phyloP scores from a whole-genome alignment of 2,113 vertebrate species.

The Catharus fuscescens region DNA sequence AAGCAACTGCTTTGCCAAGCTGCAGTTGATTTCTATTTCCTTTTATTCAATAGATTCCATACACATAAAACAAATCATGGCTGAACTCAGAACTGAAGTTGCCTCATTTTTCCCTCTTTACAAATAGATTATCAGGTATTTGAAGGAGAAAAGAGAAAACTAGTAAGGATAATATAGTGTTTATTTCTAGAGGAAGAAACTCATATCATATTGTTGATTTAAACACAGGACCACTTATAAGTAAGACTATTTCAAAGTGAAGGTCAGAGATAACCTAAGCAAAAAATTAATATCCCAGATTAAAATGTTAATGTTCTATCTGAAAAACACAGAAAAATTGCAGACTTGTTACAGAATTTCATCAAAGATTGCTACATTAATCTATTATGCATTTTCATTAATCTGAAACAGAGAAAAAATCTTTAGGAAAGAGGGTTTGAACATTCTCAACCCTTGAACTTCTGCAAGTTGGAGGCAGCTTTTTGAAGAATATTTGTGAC shows the following conservation, averaged over 20 bases:
- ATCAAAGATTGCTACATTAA: neutral
- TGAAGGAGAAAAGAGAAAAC: neutral
- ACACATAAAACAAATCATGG: neutral
- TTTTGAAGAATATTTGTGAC: neutral
- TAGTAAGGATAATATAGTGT: neutral
- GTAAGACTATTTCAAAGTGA: constrained; percentile 13
- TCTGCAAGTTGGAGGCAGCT: neutral
- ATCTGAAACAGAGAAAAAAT: neutral
- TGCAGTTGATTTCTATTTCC: neutral
- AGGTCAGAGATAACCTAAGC: constrained; percentile 41
- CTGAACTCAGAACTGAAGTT: neutral
- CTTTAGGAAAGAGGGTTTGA: neutral
- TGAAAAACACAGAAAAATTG: constrained; percentile 16
- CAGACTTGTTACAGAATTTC: neutral
- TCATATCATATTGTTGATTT: neutral
- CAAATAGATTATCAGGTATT: neutral
- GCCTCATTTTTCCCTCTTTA: neutral
- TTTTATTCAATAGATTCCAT: neutral
- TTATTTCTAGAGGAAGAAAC: neutral
- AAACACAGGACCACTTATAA: neutral
- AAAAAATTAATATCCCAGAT: constrained; percentile 27
- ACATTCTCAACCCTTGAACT: neutral
- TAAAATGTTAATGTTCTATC: constrained; percentile 39
- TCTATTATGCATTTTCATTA: neutral
- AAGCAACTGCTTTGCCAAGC: neutral